Conservation (phyloP, 2,888 invertebrate species). For the Andrena flavipes region DNA sequence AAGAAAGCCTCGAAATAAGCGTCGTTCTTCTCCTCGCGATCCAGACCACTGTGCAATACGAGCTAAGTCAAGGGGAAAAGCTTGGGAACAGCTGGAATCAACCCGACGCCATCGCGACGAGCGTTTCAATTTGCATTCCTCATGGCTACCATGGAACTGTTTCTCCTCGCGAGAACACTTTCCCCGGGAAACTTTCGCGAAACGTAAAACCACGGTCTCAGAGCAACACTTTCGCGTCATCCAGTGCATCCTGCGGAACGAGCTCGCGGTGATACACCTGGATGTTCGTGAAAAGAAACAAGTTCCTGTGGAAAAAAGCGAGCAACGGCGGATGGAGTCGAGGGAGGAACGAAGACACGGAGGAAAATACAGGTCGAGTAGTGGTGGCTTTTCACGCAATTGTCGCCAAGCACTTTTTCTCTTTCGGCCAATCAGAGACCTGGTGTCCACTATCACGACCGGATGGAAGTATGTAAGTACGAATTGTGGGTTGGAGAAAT, state of each 20-base stretch:
- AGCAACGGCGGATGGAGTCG: slow-evolving; percentile 1
- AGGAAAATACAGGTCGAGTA: slow-evolving; percentile 8
- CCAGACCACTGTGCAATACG: not conserved
- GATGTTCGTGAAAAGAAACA: slow-evolving; percentile 15
- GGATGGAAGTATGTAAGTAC: not conserved
- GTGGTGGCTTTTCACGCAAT: slow-evolving; percentile 23
- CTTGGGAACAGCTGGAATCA: not conserved
- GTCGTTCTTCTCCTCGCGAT: not conserved
- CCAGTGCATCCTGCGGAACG: slow-evolving; percentile 18
- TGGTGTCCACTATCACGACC: slow-evolving; percentile 5
- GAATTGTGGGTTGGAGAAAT: too few relatives aligned
- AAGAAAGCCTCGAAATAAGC: not conserved
- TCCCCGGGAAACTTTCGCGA: slow-evolving; percentile 34
- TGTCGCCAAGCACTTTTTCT: slow-evolving; percentile 41
- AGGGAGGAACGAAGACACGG: not conserved
- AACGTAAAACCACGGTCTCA: slow-evolving; percentile 19
- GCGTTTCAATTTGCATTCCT: slow-evolving; percentile 35
- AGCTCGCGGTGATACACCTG: not conserved
- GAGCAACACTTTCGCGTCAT: slow-evolving; percentile 38
- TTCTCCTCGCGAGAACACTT: slow-evolving; percentile 28
- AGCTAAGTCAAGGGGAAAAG: not conserved
- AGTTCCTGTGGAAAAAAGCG: slow-evolving; percentile 29
- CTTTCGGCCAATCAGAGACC: not conserved
- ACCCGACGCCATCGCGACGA: not conserved
- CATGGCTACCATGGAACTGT: slow-evolving; percentile 15